Percentiles rank a stretch among this genome's conserved stretches.
phyloP scores from a whole-genome alignment of 2,888 invertebrate species.

The Standfussiana lucernea region DNA sequence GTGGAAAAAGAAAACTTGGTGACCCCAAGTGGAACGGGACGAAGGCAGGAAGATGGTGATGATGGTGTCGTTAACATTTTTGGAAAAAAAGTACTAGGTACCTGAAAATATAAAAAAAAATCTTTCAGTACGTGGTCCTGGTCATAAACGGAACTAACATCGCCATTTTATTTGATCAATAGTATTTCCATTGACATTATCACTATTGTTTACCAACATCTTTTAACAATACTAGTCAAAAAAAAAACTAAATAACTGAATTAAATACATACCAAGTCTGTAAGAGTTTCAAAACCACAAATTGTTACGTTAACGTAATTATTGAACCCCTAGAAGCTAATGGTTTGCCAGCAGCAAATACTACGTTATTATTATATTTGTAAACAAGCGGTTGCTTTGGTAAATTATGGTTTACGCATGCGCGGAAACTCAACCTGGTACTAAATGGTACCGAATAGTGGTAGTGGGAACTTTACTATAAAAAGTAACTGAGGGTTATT shows the following conservation, averaged over 20 bases:
- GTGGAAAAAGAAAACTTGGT: no score
- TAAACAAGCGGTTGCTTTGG: conserved; percentile 58
- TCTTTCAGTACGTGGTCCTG: not conserved
- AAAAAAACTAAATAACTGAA: not conserved
- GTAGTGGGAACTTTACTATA: not conserved
- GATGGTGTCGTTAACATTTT: no score
- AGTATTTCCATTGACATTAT: not conserved
- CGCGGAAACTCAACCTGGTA: conserved; percentile 24
- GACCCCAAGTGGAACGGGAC: no score
- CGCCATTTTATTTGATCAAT: not conserved
- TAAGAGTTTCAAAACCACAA: not conserved
- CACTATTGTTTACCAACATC: not conserved
- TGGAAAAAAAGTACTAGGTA: not conserved
- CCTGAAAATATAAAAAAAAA: not conserved
- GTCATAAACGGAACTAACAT: not conserved
- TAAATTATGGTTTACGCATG: conserved; percentile 41
- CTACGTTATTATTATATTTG: conserved; percentile 8
- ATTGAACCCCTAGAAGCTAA: not conserved
- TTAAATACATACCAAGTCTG: conserved; percentile 27
- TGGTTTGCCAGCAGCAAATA: conserved; percentile 2
- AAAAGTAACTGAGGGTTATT: not conserved
- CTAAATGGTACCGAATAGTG: conserved; percentile 32
- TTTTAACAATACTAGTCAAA: not conserved
- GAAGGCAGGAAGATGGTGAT: no score
- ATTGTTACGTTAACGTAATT: not conserved